Conservation (phyloP, 2,888 invertebrate species). For the Melolontha melolontha region DNA sequence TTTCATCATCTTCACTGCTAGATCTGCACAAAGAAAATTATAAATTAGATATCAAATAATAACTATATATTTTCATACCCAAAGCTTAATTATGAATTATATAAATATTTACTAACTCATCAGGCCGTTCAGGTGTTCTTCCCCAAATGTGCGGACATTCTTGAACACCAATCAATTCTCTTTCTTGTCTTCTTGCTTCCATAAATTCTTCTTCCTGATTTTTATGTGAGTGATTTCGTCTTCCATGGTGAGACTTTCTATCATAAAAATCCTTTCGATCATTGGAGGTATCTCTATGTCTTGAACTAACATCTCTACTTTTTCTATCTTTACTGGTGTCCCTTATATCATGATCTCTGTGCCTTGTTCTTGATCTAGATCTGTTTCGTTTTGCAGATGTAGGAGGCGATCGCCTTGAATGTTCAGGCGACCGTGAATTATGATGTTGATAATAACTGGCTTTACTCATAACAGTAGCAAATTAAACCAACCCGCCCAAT, state of each 20-base stretch:
- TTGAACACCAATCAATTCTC: constrained; percentile 79
- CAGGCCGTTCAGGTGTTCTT: constrained; percentile 74
- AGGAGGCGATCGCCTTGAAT: constrained; percentile 7
- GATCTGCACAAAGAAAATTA: constrained; percentile 54
- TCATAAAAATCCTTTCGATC: constrained; percentile 23
- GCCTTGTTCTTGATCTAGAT: constrained; percentile 34
- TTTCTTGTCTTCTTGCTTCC: constrained; percentile 77
- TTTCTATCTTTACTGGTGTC: constrained; percentile 4
- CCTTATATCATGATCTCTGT: constrained; percentile 17
- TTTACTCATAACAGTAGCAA: constrained; percentile 19
- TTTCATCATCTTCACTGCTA: constrained; percentile 56
- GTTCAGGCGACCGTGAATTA: constrained; percentile 12
- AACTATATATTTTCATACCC: not conserved
- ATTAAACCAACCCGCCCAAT: not conserved
- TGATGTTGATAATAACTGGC: not conserved
- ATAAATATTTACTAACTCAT: constrained; percentile 69
- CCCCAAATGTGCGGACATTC: constrained; percentile 81
- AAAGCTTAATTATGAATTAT: constrained; percentile 27
- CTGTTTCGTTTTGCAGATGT: constrained; percentile 13
- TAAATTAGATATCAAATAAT: constrained; percentile 4
- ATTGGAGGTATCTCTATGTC: constrained; percentile 21
- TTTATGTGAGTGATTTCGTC: constrained; percentile 26
- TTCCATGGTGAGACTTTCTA: constrained; percentile 31
- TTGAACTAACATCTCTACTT: constrained; percentile 27
- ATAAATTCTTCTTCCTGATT: constrained; percentile 75